Percentiles rank a stretch among this genome's conserved stretches.
Evolutionary conservation across 2,113 vertebrate species (phyloP).

Genomic region (Hemibagrus wyckioides): DNA sequence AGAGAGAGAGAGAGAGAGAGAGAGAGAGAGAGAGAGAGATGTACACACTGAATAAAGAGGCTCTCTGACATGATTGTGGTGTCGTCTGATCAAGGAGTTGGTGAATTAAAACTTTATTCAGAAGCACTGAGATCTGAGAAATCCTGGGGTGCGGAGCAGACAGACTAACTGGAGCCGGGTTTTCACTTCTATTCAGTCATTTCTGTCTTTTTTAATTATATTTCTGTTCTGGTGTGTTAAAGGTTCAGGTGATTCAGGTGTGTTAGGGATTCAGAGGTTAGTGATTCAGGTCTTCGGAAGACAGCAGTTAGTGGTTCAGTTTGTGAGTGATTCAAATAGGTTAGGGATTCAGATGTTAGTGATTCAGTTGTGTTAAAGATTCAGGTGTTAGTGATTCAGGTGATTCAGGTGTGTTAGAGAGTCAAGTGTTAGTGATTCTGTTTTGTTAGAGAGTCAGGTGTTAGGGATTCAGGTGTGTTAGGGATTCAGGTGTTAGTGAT

Average conservation of each 20-base stretch:
- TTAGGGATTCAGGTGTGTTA: background rate
- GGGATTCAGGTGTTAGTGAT: background rate
- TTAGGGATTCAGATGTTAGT: background rate
- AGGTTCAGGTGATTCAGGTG: background rate
- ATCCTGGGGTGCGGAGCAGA: background rate
- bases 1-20: conserved; percentile 39
- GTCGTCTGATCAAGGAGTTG: conserved; percentile 17
- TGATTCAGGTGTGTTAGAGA: background rate
- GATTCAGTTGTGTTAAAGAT: background rate
- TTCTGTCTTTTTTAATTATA: background rate
- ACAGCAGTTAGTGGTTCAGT: background rate
- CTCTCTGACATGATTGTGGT: conserved; percentile 22
- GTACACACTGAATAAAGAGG: conserved; percentile 25
- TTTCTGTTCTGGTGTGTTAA: background rate
- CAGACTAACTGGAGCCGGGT: background rate
- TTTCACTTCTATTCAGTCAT: background rate
- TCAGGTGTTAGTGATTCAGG: background rate
- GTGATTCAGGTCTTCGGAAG: background rate
- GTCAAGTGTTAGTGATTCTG: background rate
- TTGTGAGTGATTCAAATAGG: background rate
- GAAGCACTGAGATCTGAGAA: background rate
- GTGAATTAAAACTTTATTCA: conserved; percentile 7
- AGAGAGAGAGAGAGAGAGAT: conserved; percentile 19
- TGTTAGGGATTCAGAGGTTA: background rate
- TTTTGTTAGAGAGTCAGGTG: background rate